A percentile compares a stretch with the other conserved stretches of the same genome.
Conservation (phyloP, 2,888 invertebrate genomes). For the Halictus ligatus region DNA sequence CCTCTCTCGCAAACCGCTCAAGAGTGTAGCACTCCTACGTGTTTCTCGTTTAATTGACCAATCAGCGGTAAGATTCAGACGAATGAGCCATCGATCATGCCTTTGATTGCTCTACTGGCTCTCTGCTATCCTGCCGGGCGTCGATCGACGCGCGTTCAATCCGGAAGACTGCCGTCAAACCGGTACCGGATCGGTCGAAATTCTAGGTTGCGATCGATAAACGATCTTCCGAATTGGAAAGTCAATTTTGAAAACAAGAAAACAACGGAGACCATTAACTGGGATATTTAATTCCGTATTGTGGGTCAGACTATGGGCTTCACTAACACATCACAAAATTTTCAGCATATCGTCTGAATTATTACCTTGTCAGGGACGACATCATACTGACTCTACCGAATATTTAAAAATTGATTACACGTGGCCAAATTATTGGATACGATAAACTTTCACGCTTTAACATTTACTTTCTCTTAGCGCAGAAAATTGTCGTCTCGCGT, state of each 20-base stretch:
- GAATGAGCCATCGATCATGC: conserved; percentile 82
- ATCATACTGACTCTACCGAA: no score
- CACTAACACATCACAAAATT: no score
- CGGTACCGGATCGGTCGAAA: not conserved
- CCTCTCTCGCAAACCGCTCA: conserved; percentile 61
- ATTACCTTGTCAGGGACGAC: no score
- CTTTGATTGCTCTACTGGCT: conserved; percentile 77
- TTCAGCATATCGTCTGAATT: no score
- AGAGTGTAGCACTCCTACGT: conserved; percentile 80
- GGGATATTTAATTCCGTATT: no score
- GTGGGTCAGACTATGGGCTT: no score
- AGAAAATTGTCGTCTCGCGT: no score
- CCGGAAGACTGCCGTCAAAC: not conserved
- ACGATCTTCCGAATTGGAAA: not conserved
- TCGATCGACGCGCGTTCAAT: not conserved
- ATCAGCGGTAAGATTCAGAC: conserved; percentile 82
- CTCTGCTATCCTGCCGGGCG: conserved; percentile 26
- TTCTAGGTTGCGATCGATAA: not conserved
- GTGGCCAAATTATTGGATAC: no score
- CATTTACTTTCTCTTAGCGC: no score
- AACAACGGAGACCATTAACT: no score
- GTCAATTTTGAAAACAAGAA: not conserved
- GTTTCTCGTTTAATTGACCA: conserved; percentile 84
- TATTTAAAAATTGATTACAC: no score
- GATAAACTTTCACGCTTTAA: no score